These are phyloP conservation scores for Acanthaster planci DNA, from an alignment of 35 echinoderm and acorn worm genomes.

Conservation along the genomic window DNA sequence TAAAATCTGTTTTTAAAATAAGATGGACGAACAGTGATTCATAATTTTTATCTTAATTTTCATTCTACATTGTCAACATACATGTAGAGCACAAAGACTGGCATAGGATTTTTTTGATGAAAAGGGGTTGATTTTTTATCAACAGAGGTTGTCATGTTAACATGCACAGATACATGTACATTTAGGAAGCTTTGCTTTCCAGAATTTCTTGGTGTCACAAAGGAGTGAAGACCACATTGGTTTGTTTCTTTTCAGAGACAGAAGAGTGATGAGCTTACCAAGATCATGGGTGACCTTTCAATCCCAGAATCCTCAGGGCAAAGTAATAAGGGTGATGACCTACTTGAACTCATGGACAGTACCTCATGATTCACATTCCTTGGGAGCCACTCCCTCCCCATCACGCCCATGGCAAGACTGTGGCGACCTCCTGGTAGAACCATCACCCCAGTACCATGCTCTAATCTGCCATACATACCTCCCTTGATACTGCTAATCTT, in stretches of 20 bases:
- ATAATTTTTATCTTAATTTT: too few species aligned
- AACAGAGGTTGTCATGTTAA: too few species aligned
- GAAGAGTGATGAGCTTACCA: conserved; percentile 83
- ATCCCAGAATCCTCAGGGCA: conserved; percentile 67
- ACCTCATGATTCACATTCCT: conserved; percentile 33
- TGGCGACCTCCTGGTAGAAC: not conserved
- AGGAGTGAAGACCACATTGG: not conserved
- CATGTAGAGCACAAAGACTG: too few species aligned
- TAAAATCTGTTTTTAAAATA: too few species aligned
- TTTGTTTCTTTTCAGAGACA: conserved; percentile 51
- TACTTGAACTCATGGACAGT: conserved; percentile 94
- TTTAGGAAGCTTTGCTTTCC: not conserved
- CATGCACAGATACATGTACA: too few species aligned
- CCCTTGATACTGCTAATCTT: not conserved
- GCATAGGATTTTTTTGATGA: too few species aligned
- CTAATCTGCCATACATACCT: too few species aligned
- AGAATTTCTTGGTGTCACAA: not conserved
- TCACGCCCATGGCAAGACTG: not conserved
- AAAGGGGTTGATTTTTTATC: too few species aligned
- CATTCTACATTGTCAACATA: too few species aligned
- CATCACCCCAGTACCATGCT: not conserved
- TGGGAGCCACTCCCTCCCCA: too few species aligned
- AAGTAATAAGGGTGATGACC: conserved; percentile 81
- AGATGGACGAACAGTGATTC: too few species aligned
- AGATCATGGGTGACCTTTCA: conserved; percentile 89